Evolutionary conservation across 2,888 invertebrate genomes (phyloP), one percentile per base, ranked within the genome.

Genomic region (Drosophila maculinotata): DNA sequence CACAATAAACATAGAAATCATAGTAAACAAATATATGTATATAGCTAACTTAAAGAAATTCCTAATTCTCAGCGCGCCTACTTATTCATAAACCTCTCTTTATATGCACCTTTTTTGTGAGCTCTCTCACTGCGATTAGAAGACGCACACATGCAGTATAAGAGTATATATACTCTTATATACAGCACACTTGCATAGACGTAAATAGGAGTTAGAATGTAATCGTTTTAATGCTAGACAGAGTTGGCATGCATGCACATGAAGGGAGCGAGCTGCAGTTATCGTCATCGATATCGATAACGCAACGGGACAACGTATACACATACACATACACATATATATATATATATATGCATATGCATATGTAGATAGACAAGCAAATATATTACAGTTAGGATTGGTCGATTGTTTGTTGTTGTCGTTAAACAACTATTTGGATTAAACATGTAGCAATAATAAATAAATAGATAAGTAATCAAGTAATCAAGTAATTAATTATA

Each of bases 21-120:
- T 31, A 12, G 47, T 25, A 45, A 28, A 31, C 39, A 39, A 26
- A 30, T n/a, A 15, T 28, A 36, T 7, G n/a, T 14, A 20, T n/a
- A 20, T 47, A 35, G 10, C 2, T 14, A 51, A 20, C 1, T 35
- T 42, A 54, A 26, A 28, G 7, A 45, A 25, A 17, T 47, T 25
- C 20, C 30, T 38, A 25, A 20, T 8, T 31, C 12, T 12, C 14
- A 36, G 9, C 47, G 28, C 25, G 36, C 36, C 48, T 41, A 44
- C 2, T 1, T 9, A 17, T 15, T 2, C 17, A 30, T 12, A 9
- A 12, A 33, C 20, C 23, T 38, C 14, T 9, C 17, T 31, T 69
- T 72, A 73, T 73, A 73, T 73, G 72, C 72, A 73, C 72, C 72
- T 73, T 71, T 59, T 10, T 3, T 23, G 14, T 12, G 35, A 38